Conservation (phyloP, 2,888 invertebrate species). For the Epirrita christyi region DNA sequence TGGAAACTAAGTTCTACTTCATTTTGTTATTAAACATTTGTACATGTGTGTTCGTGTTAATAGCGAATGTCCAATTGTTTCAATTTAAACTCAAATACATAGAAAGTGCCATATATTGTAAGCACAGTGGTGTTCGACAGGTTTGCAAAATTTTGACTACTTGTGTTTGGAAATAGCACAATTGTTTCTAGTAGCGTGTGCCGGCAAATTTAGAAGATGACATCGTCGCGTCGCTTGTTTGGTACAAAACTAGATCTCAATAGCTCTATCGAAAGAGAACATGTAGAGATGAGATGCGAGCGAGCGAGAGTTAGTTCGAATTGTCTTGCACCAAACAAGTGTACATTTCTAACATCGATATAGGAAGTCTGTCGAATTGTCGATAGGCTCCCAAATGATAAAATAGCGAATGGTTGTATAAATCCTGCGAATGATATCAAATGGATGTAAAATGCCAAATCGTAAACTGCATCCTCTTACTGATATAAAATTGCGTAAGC, state of each 20-base stretch:
- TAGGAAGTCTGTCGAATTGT: slow-evolving; percentile 56
- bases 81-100: slow-evolving; percentile 59
- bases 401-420: slow-evolving; percentile 69
- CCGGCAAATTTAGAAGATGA: slow-evolving; percentile 52
- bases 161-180: slow-evolving; percentile 68
- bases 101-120: slow-evolving; percentile 80
- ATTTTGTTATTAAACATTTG: slow-evolving; percentile 35
- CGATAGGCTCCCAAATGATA: slow-evolving; percentile 81
- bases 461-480: slow-evolving; percentile 66
- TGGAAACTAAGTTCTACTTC: slow-evolving; percentile 44
- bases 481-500: slow-evolving; percentile 67
- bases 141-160: slow-evolving; percentile 77
- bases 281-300: slow-evolving; percentile 30
- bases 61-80: slow-evolving; percentile 56
- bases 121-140: slow-evolving; percentile 82
- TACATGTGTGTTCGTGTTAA: slow-evolving; percentile 58
- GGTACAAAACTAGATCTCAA: slow-evolving; percentile 42
- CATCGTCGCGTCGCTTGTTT: slow-evolving; percentile 56
- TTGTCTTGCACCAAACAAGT: slow-evolving; percentile 57
- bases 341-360: slow-evolving; percentile 72
- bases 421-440: slow-evolving; percentile 55
- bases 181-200: slow-evolving; percentile 62
- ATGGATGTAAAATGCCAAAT: slow-evolving; percentile 49
- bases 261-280: slow-evolving; percentile 19
- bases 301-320: slow-evolving; percentile 19